phyloP scores from a whole-genome alignment of 2,797 vertebrate species.

The Sardinella longiceps region DNA sequence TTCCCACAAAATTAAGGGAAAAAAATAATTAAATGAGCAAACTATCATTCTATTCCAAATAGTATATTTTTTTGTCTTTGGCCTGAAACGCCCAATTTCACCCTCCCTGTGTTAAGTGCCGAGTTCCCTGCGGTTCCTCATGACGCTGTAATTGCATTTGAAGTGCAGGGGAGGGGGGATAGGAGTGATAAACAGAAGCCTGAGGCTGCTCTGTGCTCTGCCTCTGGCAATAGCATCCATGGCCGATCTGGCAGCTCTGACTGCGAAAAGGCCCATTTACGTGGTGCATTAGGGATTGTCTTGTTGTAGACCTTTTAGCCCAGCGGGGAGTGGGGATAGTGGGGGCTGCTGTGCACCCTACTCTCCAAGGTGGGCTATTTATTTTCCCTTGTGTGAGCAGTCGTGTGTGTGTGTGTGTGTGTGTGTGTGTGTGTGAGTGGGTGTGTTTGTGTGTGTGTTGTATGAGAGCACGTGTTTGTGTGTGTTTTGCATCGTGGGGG shows the following conservation, averaged over 20 bases:
- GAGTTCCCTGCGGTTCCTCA: not conserved
- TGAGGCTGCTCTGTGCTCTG: not conserved
- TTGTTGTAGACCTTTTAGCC: slow-evolving; percentile 56
- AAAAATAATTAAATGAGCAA: not conserved
- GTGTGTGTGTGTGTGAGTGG: no score
- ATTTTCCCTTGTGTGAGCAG: slow-evolving; percentile 21
- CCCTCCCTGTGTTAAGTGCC: not conserved
- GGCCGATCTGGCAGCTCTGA: not conserved
- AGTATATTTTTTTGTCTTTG: slow-evolving; percentile 2
- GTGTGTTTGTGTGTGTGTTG: not conserved
- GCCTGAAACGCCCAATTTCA: not conserved
- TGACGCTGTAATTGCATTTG: slow-evolving; percentile 6
- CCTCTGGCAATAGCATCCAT: not conserved
- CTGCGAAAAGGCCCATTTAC: slow-evolving; percentile 40
- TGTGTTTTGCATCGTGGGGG: not conserved
- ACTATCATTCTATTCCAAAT: no score
- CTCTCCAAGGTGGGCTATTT: not conserved
- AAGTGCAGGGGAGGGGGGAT: not conserved
- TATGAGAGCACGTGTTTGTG: slow-evolving; percentile 31
- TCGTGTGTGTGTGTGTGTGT: slow-evolving; percentile 22
- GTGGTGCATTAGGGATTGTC: slow-evolving; percentile 62
- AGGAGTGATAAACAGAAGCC: not conserved
- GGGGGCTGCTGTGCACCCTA: slow-evolving; percentile 12
- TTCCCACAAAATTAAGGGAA: not conserved
- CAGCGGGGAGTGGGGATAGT: slow-evolving; percentile 40